Conservation (phyloP, 1,140 invertebrate species). For the Chionoecetes opilio region DNA sequence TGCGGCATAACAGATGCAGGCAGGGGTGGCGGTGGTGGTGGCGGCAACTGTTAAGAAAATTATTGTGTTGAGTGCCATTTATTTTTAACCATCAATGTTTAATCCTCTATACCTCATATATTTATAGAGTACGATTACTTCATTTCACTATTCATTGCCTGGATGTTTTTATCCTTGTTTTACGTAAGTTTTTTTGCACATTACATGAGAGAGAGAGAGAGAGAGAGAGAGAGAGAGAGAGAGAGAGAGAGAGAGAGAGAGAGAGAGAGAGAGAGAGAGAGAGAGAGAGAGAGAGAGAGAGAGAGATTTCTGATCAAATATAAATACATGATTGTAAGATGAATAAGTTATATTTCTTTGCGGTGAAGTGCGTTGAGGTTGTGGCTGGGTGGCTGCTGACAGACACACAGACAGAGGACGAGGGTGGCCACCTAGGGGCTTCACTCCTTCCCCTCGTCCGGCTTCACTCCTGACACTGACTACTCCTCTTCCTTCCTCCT, state of each 20-base stretch:
- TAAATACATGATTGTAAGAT: neutral
- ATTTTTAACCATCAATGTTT: too few species aligned
- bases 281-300: neutral
- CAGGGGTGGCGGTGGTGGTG: neutral
- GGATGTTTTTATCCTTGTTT: too few species aligned
- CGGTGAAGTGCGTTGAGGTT: neutral
- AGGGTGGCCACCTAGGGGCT: neutral
- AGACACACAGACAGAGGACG: neutral
- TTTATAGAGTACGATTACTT: too few species aligned
- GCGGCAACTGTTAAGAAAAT: neutral
- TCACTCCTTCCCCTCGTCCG: neutral
- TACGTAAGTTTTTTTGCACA: neutral
- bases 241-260: neutral
- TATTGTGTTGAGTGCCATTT: too few species aligned
- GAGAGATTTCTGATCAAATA: neutral
- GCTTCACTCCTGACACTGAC: neutral
- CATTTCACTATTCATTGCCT: too few species aligned
- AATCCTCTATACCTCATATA: too few species aligned
- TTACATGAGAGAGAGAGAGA: neutral
- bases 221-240: constrained; percentile 17
- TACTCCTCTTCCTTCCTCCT: constrained; percentile 34
- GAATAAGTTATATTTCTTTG: neutral
- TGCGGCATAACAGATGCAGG: too few species aligned
- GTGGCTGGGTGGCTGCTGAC: neutral
- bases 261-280: neutral